These are phyloP conservation scores for Actinostola sp. DNA, from an alignment of 92 coral and sea anemone species.

Conservation along the genomic window DNA sequence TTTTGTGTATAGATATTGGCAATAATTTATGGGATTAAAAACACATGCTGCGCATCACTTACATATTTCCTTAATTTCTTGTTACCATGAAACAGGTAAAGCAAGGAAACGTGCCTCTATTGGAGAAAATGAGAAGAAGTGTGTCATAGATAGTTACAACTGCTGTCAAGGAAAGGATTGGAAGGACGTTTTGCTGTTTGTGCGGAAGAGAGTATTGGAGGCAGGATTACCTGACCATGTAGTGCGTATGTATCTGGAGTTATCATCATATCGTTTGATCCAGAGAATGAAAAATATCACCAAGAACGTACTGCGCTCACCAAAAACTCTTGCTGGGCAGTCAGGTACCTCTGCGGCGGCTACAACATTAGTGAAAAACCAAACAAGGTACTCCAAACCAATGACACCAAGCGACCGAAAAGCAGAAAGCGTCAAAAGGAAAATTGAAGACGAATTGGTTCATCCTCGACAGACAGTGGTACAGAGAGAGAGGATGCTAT, in stretches of 20 bases:
- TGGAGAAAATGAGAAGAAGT: slow-evolving; percentile 36
- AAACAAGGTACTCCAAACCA: slow-evolving; percentile 32
- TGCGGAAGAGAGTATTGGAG: slow-evolving; percentile 13
- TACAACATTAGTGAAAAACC: not conserved
- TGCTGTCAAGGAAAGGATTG: slow-evolving; percentile 36
- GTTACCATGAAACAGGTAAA: not conserved
- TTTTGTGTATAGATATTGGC: no score
- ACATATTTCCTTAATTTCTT: not conserved
- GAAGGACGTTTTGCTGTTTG: slow-evolving; percentile 33
- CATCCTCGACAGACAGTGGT: not conserved
- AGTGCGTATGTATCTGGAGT: slow-evolving; percentile 25
- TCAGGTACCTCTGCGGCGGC: not conserved
- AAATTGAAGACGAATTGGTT: slow-evolving; percentile 21
- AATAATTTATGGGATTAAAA: not conserved
- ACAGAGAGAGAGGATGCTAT: no score
- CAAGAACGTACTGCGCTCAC: slow-evolving; percentile 22
- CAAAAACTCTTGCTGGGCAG: slow-evolving; percentile 3
- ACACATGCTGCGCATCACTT: not conserved
- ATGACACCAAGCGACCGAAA: slow-evolving; percentile 9
- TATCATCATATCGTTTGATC: slow-evolving; percentile 28
- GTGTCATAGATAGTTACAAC: slow-evolving; percentile 31
- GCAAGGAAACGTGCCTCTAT: slow-evolving; percentile 27
- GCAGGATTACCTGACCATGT: slow-evolving; percentile 30
- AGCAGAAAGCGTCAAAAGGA: slow-evolving; percentile 14
- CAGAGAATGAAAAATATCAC: slow-evolving; percentile 30